Evolutionary conservation across 2,113 vertebrate species (phyloP).

Genomic region (Smithornis capensis): DNA sequence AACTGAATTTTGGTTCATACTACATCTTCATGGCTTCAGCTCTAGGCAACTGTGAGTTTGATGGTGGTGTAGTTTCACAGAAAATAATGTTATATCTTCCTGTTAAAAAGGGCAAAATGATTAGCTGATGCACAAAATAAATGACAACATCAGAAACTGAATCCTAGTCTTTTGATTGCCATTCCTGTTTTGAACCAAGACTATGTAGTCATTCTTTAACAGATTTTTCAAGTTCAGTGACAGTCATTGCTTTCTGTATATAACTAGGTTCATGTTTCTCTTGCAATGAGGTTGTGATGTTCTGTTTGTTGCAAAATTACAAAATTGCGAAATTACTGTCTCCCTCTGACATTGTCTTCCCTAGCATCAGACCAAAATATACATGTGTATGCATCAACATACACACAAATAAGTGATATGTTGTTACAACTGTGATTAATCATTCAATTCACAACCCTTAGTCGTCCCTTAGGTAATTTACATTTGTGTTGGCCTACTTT

Average conservation of each 20-base stretch:
- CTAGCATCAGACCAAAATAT: neutral
- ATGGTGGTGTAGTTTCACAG: neutral
- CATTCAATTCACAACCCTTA: neutral
- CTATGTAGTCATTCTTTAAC: neutral
- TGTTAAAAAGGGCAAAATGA: neutral
- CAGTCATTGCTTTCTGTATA: neutral
- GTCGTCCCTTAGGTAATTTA: neutral
- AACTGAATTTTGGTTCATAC: neutral
- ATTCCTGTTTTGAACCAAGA: neutral
- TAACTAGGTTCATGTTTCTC: neutral
- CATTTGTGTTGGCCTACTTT: neutral
- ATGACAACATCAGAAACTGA: neutral
- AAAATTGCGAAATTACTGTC: neutral
- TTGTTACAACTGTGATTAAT: conserved; percentile 15
- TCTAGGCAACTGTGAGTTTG: neutral
- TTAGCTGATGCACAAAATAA: neutral
- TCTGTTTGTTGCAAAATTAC: neutral
- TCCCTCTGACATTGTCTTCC: neutral
- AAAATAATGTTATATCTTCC: neutral
- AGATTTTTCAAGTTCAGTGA: neutral
- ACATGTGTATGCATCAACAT: neutral
- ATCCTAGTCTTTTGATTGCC: neutral
- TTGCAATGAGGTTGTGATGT: neutral
- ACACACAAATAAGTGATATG: neutral
- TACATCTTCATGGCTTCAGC: neutral